These are phyloP conservation scores for Ptychochromis oligacanthus DNA, from an alignment of 2,113 vertebrate species.

Conservation along the genomic window DNA sequence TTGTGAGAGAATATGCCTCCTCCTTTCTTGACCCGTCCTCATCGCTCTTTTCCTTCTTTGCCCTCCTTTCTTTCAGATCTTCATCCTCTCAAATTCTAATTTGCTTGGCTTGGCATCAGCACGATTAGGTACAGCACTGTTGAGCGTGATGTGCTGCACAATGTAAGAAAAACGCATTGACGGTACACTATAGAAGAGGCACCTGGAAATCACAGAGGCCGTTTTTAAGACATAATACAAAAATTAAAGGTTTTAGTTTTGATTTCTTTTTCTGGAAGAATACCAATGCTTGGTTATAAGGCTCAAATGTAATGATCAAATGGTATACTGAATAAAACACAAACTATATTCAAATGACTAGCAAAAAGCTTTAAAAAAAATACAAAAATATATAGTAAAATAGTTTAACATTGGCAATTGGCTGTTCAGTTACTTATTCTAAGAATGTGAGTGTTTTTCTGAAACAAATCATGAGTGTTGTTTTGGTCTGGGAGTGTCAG, in stretches of 20 bases:
- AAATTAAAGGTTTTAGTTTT: neutral
- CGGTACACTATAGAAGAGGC: neutral
- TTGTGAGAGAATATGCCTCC: conserved; percentile 36
- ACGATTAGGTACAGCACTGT: neutral
- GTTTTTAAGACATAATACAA: neutral
- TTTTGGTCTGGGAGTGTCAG: neutral
- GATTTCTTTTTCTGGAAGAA: neutral
- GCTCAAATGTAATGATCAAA: no score
- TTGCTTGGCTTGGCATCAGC: neutral
- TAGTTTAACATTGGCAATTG: neutral
- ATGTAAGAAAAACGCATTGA: neutral
- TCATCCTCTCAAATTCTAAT: conserved; percentile 11
- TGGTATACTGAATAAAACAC: neutral
- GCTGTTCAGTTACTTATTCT: neutral
- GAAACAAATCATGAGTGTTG: neutral
- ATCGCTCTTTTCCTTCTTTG: conserved; percentile 34
- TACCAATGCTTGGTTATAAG: neutral
- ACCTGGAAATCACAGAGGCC: neutral
- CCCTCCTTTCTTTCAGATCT: conserved; percentile 32
- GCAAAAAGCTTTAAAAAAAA: neutral
- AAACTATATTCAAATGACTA: neutral
- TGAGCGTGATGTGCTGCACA: neutral
- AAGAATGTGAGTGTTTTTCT: neutral
- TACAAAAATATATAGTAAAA: neutral
- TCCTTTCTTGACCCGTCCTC: conserved; percentile 53